These are phyloP conservation scores for Crax fasciolata DNA, from an alignment of 2,797 vertebrate genomes.

Conservation along the genomic window DNA sequence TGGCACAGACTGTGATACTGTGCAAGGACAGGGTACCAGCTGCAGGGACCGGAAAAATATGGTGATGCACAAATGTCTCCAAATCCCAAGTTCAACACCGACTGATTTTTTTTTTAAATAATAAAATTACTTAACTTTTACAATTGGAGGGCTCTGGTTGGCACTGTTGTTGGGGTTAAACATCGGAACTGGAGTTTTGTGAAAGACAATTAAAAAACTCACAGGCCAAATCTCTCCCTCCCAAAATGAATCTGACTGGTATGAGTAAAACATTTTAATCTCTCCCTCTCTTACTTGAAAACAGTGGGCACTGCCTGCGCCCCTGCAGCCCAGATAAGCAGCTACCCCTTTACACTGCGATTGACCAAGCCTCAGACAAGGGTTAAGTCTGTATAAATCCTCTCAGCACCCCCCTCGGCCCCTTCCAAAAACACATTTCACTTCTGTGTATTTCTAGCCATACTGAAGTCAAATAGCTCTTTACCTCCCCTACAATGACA, in stretches of 20 bases:
- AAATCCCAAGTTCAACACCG: background rate
- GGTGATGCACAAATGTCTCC: background rate
- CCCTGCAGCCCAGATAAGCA: background rate
- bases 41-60: background rate
- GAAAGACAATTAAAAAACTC: background rate
- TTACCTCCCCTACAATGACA: slow-evolving; percentile 26
- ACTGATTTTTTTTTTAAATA: background rate
- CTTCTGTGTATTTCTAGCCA: background rate
- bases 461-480: slow-evolving; percentile 6
- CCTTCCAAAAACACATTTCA: background rate
- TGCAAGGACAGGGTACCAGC: background rate
- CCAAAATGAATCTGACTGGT: background rate
- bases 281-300: background rate
- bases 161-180: background rate
- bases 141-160: background rate
- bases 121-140: background rate
- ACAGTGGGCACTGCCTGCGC: background rate
- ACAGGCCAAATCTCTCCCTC: background rate
- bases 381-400: background rate
- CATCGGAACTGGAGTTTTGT: background rate
- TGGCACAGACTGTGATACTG: background rate
- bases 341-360: background rate
- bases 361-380: background rate
- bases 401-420: background rate
- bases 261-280: background rate